Base-by-base conservation (phyloP, 2,797 vertebrate genomes). In the Aulostomus chinensis region DNA sequence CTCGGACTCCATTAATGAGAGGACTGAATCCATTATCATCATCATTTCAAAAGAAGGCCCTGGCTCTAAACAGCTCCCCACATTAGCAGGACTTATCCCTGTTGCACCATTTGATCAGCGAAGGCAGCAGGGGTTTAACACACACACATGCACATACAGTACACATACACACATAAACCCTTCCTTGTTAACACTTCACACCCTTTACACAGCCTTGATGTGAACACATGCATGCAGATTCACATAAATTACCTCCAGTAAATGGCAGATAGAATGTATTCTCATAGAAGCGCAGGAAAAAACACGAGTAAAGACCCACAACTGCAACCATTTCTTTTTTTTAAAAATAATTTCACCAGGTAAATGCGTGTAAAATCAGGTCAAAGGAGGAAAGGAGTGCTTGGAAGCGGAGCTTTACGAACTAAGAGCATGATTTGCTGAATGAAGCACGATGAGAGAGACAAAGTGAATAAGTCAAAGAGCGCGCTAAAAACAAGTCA, bases 1-100 rank as follows among this genome's bases (percentile, higher is more conserved):
- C 95, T 97, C 92, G 94, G 95, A 93, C 94, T 94, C 72, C 94
- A 95, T 97, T 97, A 99, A 98, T 98, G 95, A 98, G 94, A 94
- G 94, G 92, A 95, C 95, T 95, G 95, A 95, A 96, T 96, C 95
- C 94, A 97, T 98, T 95, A 96, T 95, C 94, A 93, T 94, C 94
- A 93, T 94, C 93, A 93, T 96, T 97, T 98, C 96, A 96, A 98
- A 99, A 96, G 93, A 93, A 92, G 91, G 92, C 93, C 89, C 70
- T 22, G 86, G 92, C 91, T 92, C 94, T 93, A 95, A 95, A 95
- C 95, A 95, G 94, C 94, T 94, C 92, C 91, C 93, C 93, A 89
- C 94, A 94, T 95, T 96, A 96, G 93, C 93, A 87, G 91, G 92
- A 93, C 89, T 94, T 94, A 93, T 91, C 94, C 95, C 94, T 91